Evolutionary conservation across 1,140 invertebrate genomes (phyloP).

Genomic region (Chrysomallon squamiferum): DNA sequence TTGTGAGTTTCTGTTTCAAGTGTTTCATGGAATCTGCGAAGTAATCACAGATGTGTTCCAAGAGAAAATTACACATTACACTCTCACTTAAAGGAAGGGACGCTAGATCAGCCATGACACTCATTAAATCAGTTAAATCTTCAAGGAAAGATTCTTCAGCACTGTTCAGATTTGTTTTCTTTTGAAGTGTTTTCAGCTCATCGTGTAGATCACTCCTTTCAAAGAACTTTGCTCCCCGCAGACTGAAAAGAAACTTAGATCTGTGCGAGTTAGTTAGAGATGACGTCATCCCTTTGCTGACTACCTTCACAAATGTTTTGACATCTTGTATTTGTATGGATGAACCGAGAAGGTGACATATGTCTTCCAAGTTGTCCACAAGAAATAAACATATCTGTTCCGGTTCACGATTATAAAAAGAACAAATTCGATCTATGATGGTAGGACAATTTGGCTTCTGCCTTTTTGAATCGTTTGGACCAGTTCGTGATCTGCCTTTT

Average conservation of each 20-base stretch:
- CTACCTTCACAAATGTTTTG: too few species aligned
- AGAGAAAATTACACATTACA: not conserved
- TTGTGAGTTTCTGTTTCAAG: not conserved
- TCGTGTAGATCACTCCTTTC: not conserved
- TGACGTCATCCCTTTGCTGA: too few species aligned
- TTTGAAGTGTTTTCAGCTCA: not conserved
- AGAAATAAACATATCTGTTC: too few species aligned
- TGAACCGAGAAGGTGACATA: too few species aligned
- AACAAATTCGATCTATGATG: too few species aligned
- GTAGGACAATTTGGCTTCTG: too few species aligned
- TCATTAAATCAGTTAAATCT: not conserved
- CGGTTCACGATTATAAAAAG: slow-evolving; percentile 4
- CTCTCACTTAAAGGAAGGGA: not conserved
- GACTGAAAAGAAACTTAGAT: not conserved
- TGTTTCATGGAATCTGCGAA: not conserved
- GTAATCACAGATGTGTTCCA: not conserved
- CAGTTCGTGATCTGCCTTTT: too few species aligned
- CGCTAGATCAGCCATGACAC: not conserved
- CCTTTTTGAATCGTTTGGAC: too few species aligned
- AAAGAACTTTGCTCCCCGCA: not conserved
- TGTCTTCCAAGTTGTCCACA: too few species aligned
- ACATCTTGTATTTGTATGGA: too few species aligned
- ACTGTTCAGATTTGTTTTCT: not conserved
- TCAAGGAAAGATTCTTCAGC: not conserved
- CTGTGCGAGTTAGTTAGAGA: not conserved